Percentiles rank a stretch among this genome's conserved stretches.
Evolutionary conservation across 2,113 vertebrate species (phyloP).

Genomic region (Chunga burmeisteri): DNA sequence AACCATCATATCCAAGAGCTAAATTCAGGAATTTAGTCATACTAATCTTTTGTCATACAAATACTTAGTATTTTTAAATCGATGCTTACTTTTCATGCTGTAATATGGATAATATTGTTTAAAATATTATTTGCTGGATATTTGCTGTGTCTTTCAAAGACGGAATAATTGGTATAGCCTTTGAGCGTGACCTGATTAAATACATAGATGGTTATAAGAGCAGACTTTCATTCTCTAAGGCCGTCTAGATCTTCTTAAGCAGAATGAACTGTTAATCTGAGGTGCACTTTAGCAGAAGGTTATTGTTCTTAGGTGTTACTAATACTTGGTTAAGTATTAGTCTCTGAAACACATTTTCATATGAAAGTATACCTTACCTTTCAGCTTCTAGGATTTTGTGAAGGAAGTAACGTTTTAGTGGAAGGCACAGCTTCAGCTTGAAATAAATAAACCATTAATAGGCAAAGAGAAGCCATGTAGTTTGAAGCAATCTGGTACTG

Average conservation of each 20-base stretch:
- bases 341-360: neutral
- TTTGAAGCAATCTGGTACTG: neutral
- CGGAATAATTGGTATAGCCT: neutral
- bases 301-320: neutral
- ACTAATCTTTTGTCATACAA: neutral
- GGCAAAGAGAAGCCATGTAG: neutral
- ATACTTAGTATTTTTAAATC: neutral
- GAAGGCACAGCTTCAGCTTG: neutral
- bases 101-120: neutral
- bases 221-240: slow-evolving; percentile 34
- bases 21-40: neutral
- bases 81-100: neutral
- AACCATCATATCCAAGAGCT: neutral
- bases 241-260: slow-evolving; percentile 4
- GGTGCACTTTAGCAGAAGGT: slow-evolving; percentile 17
- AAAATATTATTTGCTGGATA: neutral
- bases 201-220: neutral
- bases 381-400: neutral
- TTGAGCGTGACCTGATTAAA: slow-evolving; percentile 5
- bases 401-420: neutral
- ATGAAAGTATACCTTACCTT: neutral
- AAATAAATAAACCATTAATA: neutral
- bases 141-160: neutral
- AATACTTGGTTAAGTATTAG: neutral
- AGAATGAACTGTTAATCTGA: slow-evolving; percentile 30